Base-by-base conservation (phyloP, 2,113 vertebrate species). In the Proterorhinus semilunaris region DNA sequence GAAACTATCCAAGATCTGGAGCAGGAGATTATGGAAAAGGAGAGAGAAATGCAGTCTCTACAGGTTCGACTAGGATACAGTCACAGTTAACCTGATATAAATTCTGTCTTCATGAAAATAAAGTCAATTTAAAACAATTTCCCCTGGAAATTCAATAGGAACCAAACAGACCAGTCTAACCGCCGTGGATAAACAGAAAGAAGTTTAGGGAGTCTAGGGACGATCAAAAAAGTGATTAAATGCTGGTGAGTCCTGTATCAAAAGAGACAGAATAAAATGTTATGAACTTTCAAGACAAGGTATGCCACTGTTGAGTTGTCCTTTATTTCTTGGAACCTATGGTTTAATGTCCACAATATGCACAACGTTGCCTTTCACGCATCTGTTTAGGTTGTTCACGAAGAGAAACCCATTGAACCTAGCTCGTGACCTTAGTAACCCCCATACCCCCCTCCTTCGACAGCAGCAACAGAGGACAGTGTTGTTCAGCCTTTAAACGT, bases 1-100 rank as follows among this genome's bases (percentile, higher is more conserved):
- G 86, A 79, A 69, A 75, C 78, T 0, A 64, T 91, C 44, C 45
- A 13, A 58, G 76, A 75, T 59, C 74, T 93, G 63, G 84, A 91
- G 73, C 86, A 81, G 80, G 90, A 92, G 67, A 65, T 89, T 62
- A 79, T 74, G 0, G 85, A 85, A 15, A 79, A 73, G 13, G 86
- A 89, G 69, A 53, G 74, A 1, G 88, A 92, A 69, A 72, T 86
- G 66, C 87, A 89, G 75, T 76, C 75, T 45, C 70, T 91, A 54
- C 91, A 94, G 90, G 90, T 91, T 67, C 85, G 76, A 65, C 17
- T 27, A 10, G 17, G 53, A 55, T 21, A 55, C 17, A 55, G 27
- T 9, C 9, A 51, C 50, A 51, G 27, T 53, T 17, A 17, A 53
- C 17, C 16, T 53, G 17, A 1, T 53, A 53, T 21, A 17, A 15